These are phyloP conservation scores for Crypturellus undulatus DNA, from an alignment of 2,113 vertebrate species.

Conservation along the genomic window DNA sequence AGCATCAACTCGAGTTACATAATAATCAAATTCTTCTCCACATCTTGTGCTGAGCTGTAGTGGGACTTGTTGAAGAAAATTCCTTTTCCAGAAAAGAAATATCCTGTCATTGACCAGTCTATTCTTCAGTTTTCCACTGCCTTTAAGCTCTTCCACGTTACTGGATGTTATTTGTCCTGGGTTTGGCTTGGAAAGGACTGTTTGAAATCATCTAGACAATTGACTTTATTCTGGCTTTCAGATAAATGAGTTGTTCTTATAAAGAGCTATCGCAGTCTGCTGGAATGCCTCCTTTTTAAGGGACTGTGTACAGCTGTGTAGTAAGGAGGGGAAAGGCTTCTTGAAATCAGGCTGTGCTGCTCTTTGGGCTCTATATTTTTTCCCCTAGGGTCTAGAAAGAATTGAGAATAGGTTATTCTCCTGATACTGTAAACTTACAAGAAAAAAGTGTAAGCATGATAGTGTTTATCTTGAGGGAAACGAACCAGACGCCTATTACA, in stretches of 20 bases:
- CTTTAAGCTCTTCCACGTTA: neutral
- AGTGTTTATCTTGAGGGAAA: neutral
- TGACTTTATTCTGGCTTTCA: neutral
- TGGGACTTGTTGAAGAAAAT: neutral
- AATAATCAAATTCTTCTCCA: neutral
- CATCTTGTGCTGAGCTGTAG: neutral
- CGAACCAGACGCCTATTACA: neutral
- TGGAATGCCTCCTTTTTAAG: neutral
- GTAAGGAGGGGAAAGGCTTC: neutral
- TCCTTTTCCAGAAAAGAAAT: neutral
- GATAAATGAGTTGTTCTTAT: neutral
- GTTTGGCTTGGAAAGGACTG: neutral
- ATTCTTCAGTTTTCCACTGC: accelerated
- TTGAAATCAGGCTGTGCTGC: neutral
- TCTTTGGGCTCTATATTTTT: neutral
- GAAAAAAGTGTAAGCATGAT: neutral
- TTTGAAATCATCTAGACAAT: neutral
- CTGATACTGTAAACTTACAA: neutral
- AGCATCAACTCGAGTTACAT: neutral
- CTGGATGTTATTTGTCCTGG: neutral
- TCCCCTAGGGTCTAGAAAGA: neutral
- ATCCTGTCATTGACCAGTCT: neutral
- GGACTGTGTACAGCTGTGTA: neutral
- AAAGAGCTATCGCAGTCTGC: neutral
- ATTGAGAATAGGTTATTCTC: neutral